Percentiles rank a stretch among this genome's conserved stretches.
These are phyloP conservation scores for Synanthedon myopaeformis DNA, from an alignment of 2,888 invertebrate species.

Conservation along the genomic window DNA sequence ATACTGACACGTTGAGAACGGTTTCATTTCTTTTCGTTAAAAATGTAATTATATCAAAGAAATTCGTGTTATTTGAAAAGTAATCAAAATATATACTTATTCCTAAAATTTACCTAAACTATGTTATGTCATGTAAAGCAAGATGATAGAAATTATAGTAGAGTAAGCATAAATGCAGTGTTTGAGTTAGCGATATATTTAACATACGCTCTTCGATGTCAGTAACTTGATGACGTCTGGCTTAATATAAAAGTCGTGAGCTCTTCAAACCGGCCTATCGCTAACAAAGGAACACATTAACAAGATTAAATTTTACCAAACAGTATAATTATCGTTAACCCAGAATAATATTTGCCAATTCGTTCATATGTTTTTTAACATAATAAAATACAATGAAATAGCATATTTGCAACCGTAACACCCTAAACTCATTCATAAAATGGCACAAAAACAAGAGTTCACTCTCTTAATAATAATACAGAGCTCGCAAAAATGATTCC, in stretches of 20 bases:
- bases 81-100: too few relatives aligned
- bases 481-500: slow-evolving; percentile 30
- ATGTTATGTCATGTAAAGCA: too few relatives aligned
- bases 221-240: neutral
- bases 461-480: slow-evolving; percentile 43
- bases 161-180: too few relatives aligned
- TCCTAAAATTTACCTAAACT: too few relatives aligned
- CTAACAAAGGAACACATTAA: neutral
- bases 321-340: neutral
- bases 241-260: slow-evolving; percentile 28
- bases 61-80: too few relatives aligned
- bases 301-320: neutral
- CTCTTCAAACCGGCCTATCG: neutral
- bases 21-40: too few relatives aligned
- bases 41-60: too few relatives aligned
- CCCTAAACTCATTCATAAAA: slow-evolving; percentile 45
- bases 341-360: neutral
- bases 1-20: too few relatives aligned
- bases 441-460: slow-evolving; percentile 45
- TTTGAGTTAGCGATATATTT: neutral
- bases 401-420: slow-evolving; percentile 42
- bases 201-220: neutral
- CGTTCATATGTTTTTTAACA: slow-evolving; percentile 16
- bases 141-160: too few relatives aligned
- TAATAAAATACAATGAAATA: slow-evolving; percentile 30